Conservation (phyloP, 2,888 invertebrate genomes). For the Thecophora atra region DNA sequence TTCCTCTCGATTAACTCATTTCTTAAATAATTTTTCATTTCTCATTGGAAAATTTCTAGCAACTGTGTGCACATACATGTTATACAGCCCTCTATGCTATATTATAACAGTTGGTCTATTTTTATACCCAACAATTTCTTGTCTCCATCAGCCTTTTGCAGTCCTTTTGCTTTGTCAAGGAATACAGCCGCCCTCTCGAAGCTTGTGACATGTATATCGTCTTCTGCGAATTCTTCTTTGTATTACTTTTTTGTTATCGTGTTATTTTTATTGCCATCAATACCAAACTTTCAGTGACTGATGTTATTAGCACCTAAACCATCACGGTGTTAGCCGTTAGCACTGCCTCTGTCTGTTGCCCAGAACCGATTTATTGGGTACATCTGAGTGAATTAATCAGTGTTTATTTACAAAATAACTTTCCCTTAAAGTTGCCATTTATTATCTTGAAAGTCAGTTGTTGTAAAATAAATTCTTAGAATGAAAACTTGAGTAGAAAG, state of each 20-base stretch:
- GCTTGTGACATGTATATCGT: background rate
- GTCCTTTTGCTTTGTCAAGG: too few relatives aligned
- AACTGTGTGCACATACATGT: too few relatives aligned
- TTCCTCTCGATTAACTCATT: too few relatives aligned
- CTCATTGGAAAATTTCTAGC: too few relatives aligned
- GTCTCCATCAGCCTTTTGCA: too few relatives aligned
- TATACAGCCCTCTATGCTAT: too few relatives aligned
- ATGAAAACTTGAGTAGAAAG: too few relatives aligned
- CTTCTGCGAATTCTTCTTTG: constrained; percentile 28
- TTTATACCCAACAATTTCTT: too few relatives aligned
- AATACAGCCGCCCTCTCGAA: too few relatives aligned
- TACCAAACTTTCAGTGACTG: constrained; percentile 33
- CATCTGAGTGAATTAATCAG: constrained; percentile 55
- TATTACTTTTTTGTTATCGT: background rate
- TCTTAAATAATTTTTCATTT: too few relatives aligned
- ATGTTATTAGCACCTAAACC: constrained; percentile 4
- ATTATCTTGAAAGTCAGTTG: background rate
- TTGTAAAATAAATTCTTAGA: too few relatives aligned
- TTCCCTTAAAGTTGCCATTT: constrained; percentile 24
- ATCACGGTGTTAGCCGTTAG: background rate
- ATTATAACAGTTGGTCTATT: too few relatives aligned
- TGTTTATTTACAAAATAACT: constrained; percentile 55
- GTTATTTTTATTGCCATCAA: background rate
- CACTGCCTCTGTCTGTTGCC: background rate
- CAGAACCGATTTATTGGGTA: background rate